Conservation (phyloP, 2,797 vertebrate species). For the Microhierax caerulescens region DNA sequence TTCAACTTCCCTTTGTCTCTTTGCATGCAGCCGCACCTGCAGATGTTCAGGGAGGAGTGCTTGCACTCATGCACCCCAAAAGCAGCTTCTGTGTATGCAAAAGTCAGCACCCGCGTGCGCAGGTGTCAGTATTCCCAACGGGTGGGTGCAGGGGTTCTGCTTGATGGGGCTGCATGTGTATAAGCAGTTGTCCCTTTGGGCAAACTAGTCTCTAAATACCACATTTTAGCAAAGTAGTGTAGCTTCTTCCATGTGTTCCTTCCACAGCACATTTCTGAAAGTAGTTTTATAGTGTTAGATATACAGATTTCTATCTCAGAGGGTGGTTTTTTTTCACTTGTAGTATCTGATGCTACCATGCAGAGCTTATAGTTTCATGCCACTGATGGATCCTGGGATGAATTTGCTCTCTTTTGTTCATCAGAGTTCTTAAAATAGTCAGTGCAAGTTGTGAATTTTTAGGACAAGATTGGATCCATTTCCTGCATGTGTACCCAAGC, state of each 20-base stretch:
- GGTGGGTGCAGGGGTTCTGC: conserved; percentile 50
- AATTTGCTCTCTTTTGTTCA: neutral
- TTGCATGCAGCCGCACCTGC: conserved; percentile 65
- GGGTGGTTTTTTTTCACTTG: neutral
- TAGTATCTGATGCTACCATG: neutral
- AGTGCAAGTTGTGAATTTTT: neutral
- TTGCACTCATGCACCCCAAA: conserved; percentile 40
- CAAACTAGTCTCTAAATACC: neutral
- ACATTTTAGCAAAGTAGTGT: neutral
- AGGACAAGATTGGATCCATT: neutral
- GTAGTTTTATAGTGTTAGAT: neutral
- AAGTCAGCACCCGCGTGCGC: conserved; percentile 50
- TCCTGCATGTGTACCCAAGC: neutral
- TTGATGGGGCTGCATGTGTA: neutral
- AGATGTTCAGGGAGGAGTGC: conserved; percentile 53
- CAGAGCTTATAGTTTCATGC: neutral
- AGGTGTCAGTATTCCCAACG: conserved; percentile 50
- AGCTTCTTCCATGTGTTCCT: neutral
- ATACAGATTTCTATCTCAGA: neutral
- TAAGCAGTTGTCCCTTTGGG: conserved; percentile 3
- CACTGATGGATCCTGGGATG: neutral
- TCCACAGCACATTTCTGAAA: neutral
- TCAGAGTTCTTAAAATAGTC: neutral
- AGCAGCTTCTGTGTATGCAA: conserved; percentile 63
- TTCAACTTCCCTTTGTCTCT: conserved; percentile 54